Evolutionary conservation across 2,888 invertebrate genomes (phyloP).

Genomic region (Epirrhoe tristata): DNA sequence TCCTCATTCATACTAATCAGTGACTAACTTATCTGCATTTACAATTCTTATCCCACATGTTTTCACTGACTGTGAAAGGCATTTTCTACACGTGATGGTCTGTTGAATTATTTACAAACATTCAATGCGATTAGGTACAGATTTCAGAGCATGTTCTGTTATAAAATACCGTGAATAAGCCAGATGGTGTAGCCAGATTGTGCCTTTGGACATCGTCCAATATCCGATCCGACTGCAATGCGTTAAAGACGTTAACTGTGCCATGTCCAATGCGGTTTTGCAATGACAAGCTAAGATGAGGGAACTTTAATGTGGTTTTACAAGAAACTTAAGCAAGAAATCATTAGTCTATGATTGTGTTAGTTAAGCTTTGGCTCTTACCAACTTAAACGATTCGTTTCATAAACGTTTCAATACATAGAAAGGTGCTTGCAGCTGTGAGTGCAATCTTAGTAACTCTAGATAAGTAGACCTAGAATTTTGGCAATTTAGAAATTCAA

Average conservation of each 20-base stretch:
- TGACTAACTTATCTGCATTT: constrained; percentile 42
- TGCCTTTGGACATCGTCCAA: constrained; percentile 23
- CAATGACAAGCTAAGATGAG: constrained; percentile 13
- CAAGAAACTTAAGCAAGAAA: constrained; percentile 2
- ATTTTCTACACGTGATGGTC: constrained; percentile 49
- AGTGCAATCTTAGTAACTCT: background rate
- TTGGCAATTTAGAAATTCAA: background rate
- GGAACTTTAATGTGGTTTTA: constrained; percentile 14
- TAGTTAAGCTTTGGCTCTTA: background rate
- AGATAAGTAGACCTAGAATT: background rate
- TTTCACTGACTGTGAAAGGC: constrained; percentile 50
- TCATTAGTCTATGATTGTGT: background rate
- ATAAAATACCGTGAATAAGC: background rate
- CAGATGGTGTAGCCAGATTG: constrained; percentile 2
- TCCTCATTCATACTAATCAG: constrained; percentile 64
- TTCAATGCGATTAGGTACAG: constrained; percentile 4
- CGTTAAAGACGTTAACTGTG: constrained; percentile 8
- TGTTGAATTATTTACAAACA: constrained; percentile 24
- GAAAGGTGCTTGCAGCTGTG: background rate
- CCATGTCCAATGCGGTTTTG: constrained; percentile 20
- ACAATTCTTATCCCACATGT: constrained; percentile 45
- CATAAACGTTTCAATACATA: background rate
- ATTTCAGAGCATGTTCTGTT: background rate
- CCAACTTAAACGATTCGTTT: background rate
- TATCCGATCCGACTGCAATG: constrained; percentile 13